Evolutionary conservation across 2,113 vertebrate species (phyloP), one percentile per base, ranked within the genome.

Genomic region (Vicugna pacos): DNA sequence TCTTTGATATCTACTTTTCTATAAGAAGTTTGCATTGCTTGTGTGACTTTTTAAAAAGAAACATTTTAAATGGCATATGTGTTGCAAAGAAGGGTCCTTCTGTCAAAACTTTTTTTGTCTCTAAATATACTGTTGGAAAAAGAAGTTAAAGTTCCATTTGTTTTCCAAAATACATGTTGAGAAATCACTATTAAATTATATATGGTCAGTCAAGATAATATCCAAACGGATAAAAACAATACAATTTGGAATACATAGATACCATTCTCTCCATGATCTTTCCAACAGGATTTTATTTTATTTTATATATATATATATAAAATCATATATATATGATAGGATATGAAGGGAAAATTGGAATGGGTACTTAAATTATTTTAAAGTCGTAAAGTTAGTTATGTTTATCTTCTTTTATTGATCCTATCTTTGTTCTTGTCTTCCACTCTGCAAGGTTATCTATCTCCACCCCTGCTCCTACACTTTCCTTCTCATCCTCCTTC

Each of bases 131-230:
- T 60, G 0, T 69, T 72, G 46, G 35, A 77, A 80, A 90, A 79
- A 90, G 16, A 72, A 80, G 11, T 72, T 83, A 8, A 93, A 46
- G 7, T 85, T 64, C 24, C 30, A 70, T 64, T 17, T 83, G 19
- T 60, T 89, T 19, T 30, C 22, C 10, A 92, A 92, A 87, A 7
- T 89, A 80, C 14, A 65, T 56, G 20, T 60, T 95, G 22, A 93
- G 13, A 90, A 96, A 60, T 79, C 50, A 75, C 35, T 93, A 64
- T 58, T 76, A 97, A 77, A 56, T 73, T 96, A 4, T 67, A 54
- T 86, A 64, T 64, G 24, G 8, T 93, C 62, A 92, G 64, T 54
- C 46, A 79, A 97, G 64, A 28, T 62, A 91, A 93, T 35, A 76
- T 8, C 14, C 26, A 56, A 90, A 62, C 3, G 70, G 19, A 69